These are phyloP conservation scores for Oscheius sp. DNA, from an alignment of 2,888 invertebrate genomes.

Conservation along the genomic window DNA sequence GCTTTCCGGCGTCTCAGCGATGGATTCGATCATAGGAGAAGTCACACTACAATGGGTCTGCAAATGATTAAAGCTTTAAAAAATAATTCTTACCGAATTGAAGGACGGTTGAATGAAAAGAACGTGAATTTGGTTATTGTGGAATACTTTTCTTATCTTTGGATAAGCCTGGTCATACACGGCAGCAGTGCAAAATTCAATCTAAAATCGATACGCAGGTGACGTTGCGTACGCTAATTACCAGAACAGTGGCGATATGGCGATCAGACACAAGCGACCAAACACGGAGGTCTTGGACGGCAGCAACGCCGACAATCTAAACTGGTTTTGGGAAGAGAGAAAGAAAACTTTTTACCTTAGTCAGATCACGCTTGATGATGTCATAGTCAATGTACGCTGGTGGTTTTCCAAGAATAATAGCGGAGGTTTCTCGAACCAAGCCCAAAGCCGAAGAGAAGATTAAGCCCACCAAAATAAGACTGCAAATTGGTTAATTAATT, in stretches of 20 bases:
- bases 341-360: conserved; percentile 42
- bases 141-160: conserved; percentile 72
- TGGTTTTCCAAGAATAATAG: conserved; percentile 95
- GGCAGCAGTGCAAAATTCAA: conserved; percentile 71
- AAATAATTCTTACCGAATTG: conserved; percentile 24
- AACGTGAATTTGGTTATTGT: conserved; percentile 74
- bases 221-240: conserved; percentile 21
- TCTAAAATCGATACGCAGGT: conserved; percentile 63
- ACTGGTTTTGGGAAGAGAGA: neutral
- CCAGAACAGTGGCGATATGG: conserved; percentile 27
- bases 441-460: conserved; percentile 48
- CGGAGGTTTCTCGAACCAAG: conserved; percentile 86
- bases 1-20: conserved; percentile 6
- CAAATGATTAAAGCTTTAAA: too few relatives aligned
- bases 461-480: conserved; percentile 31
- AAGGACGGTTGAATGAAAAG: conserved; percentile 74
- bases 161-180: conserved; percentile 72
- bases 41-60: too few relatives aligned
- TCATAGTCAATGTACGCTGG: conserved; percentile 89
- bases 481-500: too few relatives aligned
- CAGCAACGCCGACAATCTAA: conserved; percentile 72
- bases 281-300: conserved; percentile 73
- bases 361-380: conserved; percentile 60
- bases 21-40: neutral
- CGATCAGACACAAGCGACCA: conserved; percentile 73